phyloP scores from a whole-genome alignment of 2,888 invertebrate species.

The Panorpa germanica region DNA sequence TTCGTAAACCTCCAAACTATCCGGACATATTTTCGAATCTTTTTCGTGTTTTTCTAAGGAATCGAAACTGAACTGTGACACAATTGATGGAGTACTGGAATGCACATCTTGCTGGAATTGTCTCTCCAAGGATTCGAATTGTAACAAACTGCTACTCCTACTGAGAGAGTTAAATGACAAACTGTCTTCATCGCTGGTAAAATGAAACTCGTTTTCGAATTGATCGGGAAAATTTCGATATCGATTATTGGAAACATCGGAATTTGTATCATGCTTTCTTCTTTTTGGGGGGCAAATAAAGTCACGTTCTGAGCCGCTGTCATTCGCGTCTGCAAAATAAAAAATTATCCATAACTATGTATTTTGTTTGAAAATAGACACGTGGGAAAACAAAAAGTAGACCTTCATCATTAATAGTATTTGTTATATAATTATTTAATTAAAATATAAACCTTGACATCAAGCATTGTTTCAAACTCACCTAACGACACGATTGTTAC shows the following conservation, averaged over 20 bases:
- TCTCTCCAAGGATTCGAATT: conserved; percentile 67
- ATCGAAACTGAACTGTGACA: conserved; percentile 31
- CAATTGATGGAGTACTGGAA: conserved; percentile 25
- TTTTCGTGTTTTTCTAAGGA: conserved; percentile 27
- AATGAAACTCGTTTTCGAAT: conserved; percentile 17
- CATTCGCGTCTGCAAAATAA: too few relatives aligned
- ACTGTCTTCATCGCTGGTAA: conserved; percentile 24
- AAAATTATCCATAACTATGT: too few relatives aligned
- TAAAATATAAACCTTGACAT: too few relatives aligned
- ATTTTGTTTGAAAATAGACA: too few relatives aligned
- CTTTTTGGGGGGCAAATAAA: conserved; percentile 57
- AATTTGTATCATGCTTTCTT: conserved; percentile 44
- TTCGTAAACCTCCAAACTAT: conserved; percentile 27
- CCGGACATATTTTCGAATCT: conserved; percentile 23
- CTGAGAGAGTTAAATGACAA: conserved; percentile 40
- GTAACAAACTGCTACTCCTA: conserved; percentile 62
- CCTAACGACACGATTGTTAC: too few relatives aligned
- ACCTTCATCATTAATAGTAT: too few relatives aligned
- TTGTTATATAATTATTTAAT: too few relatives aligned
- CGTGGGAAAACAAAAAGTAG: too few relatives aligned
- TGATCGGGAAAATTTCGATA: conserved; percentile 15
- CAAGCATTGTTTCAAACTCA: too few relatives aligned
- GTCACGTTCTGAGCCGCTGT: conserved; percentile 53
- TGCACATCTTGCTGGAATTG: conserved; percentile 34
- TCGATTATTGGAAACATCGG: too few relatives aligned